Conservation (phyloP, 2,888 invertebrate genomes). For the Limnephilus lunatus region DNA sequence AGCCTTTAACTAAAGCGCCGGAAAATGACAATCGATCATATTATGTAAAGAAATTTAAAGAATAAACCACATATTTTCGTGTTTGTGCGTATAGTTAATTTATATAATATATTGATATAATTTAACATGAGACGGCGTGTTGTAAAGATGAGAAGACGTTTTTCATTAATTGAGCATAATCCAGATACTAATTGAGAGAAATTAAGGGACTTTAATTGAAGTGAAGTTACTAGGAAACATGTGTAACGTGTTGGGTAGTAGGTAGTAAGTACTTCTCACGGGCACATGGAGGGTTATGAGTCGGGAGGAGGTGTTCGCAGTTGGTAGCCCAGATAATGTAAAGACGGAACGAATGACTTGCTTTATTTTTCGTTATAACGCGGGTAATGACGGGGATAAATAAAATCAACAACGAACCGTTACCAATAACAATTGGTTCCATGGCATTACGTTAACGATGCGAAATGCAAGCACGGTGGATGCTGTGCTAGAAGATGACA, state of each 20-base stretch:
- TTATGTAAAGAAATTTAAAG: neutral
- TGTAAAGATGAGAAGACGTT: neutral
- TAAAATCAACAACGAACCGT: constrained; percentile 66
- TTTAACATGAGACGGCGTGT: neutral
- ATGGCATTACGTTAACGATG: constrained; percentile 65
- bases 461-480: constrained; percentile 62
- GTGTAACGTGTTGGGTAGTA: neutral
- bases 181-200: neutral
- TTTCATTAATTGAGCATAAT: neutral
- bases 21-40: neutral
- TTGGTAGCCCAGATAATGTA: constrained; percentile 35
- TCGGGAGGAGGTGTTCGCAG: neutral
- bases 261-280: neutral
- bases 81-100: neutral
- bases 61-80: neutral
- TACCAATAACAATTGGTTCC: constrained; percentile 66
- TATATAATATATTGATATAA: neutral
- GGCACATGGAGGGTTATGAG: neutral
- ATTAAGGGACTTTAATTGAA: constrained; percentile 16
- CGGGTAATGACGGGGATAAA: constrained; percentile 66
- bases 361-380: constrained; percentile 64
- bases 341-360: constrained; percentile 60
- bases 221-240: neutral
- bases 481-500: constrained; percentile 24
- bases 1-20: neutral